phyloP scores from a whole-genome alignment of 2,797 vertebrate species.

The Syngnathus acus region DNA sequence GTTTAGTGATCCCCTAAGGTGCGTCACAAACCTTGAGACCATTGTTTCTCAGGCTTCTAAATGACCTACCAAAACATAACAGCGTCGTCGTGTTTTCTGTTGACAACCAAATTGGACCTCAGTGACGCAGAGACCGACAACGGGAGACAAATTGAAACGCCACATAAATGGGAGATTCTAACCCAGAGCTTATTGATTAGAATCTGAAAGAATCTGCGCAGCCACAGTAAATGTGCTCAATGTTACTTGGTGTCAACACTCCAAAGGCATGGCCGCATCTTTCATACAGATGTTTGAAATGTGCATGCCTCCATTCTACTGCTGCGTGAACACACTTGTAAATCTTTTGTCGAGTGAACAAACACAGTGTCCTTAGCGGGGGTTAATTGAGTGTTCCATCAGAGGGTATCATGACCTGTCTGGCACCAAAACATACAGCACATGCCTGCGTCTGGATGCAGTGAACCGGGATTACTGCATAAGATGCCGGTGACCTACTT shows the following conservation, averaged over 20 bases:
- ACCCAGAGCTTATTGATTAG: not conserved
- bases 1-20: no score
- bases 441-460: slow-evolving; percentile 61
- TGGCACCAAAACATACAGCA: slow-evolving; percentile 65
- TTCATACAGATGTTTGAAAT: slow-evolving; percentile 42
- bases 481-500: slow-evolving; percentile 73
- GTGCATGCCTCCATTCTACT: slow-evolving; percentile 30
- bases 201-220: not conserved
- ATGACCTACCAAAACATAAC: not conserved
- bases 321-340: slow-evolving; percentile 39
- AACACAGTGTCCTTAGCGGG: slow-evolving; percentile 52
- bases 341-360: slow-evolving; percentile 45
- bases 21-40: not conserved
- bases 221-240: not conserved
- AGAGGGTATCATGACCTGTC: slow-evolving; percentile 68
- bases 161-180: not conserved
- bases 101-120: not conserved
- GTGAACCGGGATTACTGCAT: slow-evolving; percentile 71
- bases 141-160: no score
- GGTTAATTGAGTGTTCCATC: slow-evolving; percentile 64
- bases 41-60: not conserved
- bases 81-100: not conserved
- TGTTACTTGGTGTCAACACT: not conserved
- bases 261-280: slow-evolving; percentile 6
- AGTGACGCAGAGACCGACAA: not conserved